Evolutionary conservation across 1,140 invertebrate species (phyloP), one percentile per base, ranked within the genome.

Genomic region (Drosophila mayri): DNA sequence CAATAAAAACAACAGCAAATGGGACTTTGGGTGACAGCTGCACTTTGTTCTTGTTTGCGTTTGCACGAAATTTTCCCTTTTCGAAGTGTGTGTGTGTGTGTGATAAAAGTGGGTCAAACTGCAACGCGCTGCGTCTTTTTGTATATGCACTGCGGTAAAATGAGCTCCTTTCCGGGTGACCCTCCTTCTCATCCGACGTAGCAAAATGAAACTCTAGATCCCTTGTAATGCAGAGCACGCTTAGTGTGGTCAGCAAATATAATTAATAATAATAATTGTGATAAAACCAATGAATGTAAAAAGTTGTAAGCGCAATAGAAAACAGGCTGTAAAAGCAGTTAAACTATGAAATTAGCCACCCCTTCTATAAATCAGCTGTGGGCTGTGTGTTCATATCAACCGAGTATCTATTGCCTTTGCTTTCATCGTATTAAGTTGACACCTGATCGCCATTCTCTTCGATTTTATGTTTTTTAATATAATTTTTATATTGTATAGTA

Each of bases 81-180:
- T 74, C 59, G 14, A 44, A 14, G 11, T 43, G 22, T 67, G 14
- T 58, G 32, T 57, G 10, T 58, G 43, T 64, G 43, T 47, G 66
- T 61, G 49, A 58, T 47, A 65, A 87, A 87, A 87, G 72, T 87
- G 84, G 84, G 84, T 87, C 84, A 87, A 80, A 88, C 67, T 78
- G 80, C 84, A 84, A 44, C 76, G 84, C 76, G 49, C 65, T 87
- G 79, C 49, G 64, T 78, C 58, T 72, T 72, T 73, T 81, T 83
- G 70, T 82, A 65, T 73, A 43, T 64, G 73, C 55, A 50, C 40
- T 81, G 77, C 77, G 43, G 59, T 71, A 85, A 77, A 88, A 46
- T 64, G 35, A 68, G 65, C 52, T 77, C 44, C 50, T 66, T 63
- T 44, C 37, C 79, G 37, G 46, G 10, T 49, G 41, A 30, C 67